Evolutionary conservation across 92 coral and sea anemone genomes (phyloP).

Genomic region (Actinostola sp.): DNA sequence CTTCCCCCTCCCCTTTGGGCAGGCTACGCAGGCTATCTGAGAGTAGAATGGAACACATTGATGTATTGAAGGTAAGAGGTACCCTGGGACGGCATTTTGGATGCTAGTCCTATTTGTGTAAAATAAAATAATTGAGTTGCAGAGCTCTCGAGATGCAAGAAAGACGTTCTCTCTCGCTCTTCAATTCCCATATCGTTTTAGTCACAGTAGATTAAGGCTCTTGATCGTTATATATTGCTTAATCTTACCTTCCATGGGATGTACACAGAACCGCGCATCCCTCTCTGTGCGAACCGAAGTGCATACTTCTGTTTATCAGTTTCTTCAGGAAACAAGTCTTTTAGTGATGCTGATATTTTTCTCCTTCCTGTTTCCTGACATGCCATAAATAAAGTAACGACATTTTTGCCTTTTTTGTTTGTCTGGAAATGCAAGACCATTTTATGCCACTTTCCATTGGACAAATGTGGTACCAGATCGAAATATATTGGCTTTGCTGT

Average conservation of each 20-base stretch:
- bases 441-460: slow-evolving; percentile 89
- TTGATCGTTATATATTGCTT: too few relatives aligned
- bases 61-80: too few relatives aligned
- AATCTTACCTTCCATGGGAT: slow-evolving; percentile 42
- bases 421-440: slow-evolving; percentile 64
- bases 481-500: slow-evolving; percentile 48
- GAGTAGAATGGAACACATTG: too few relatives aligned
- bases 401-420: slow-evolving; percentile 43
- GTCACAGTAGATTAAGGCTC: too few relatives aligned
- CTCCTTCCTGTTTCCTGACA: slow-evolving; percentile 69
- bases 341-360: slow-evolving; percentile 39
- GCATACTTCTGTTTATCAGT: slow-evolving; percentile 33
- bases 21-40: too few relatives aligned
- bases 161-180: too few relatives aligned
- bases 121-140: too few relatives aligned
- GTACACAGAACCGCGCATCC: slow-evolving; percentile 18
- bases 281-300: slow-evolving; percentile 73
- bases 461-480: slow-evolving; percentile 58
- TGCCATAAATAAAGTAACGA: slow-evolving; percentile 69
- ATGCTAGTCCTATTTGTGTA: too few relatives aligned
- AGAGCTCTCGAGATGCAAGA: too few relatives aligned
- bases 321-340: slow-evolving; percentile 59
- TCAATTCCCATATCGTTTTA: too few relatives aligned
- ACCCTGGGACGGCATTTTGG: too few relatives aligned
- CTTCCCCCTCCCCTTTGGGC: too few relatives aligned